phyloP scores from a whole-genome alignment of 2,888 invertebrate species.

The Tetramorium bicarinatum region DNA sequence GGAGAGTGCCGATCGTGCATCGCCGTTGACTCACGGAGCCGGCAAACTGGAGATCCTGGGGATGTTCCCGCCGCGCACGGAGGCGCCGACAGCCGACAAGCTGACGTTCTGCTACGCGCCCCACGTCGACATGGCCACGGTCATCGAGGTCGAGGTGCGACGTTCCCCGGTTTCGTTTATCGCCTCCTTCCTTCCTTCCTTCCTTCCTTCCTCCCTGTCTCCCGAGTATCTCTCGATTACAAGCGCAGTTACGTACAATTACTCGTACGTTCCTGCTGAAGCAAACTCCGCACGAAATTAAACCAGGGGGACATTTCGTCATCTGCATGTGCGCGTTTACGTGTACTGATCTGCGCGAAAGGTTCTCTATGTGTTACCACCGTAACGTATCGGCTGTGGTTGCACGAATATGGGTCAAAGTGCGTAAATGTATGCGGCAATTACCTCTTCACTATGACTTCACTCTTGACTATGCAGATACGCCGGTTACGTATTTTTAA shows the following conservation, averaged over 20 bases:
- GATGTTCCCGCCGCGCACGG: slow-evolving; percentile 86
- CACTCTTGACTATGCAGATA: slow-evolving; percentile 21
- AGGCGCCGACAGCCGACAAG: slow-evolving; percentile 86
- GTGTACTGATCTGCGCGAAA: not conserved
- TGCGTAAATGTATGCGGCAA: slow-evolving; percentile 51
- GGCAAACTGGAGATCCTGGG: slow-evolving; percentile 85
- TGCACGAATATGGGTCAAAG: slow-evolving; percentile 50
- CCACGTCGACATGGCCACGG: slow-evolving; percentile 92
- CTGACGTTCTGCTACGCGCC: slow-evolving; percentile 89
- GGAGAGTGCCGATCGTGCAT: slow-evolving; percentile 34
- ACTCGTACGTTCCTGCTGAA: not conserved
- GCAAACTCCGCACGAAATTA: not conserved
- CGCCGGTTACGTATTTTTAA: slow-evolving; percentile 46
- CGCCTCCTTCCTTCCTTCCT: too few species aligned
- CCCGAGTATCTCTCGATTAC: not conserved
- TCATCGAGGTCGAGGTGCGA: slow-evolving; percentile 91
- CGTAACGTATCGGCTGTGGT: not conserved
- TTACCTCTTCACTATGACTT: slow-evolving; percentile 22
- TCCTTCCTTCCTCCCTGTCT: too few species aligned
- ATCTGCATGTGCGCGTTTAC: not conserved
- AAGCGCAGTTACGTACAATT: not conserved
- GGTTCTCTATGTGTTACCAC: not conserved
- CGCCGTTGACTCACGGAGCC: slow-evolving; percentile 52
- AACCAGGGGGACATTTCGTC: slow-evolving; percentile 7
- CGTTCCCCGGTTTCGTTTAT: not conserved